phyloP scores from a whole-genome alignment of 2,888 invertebrate genomes.

The Leptura quadrifasciata region DNA sequence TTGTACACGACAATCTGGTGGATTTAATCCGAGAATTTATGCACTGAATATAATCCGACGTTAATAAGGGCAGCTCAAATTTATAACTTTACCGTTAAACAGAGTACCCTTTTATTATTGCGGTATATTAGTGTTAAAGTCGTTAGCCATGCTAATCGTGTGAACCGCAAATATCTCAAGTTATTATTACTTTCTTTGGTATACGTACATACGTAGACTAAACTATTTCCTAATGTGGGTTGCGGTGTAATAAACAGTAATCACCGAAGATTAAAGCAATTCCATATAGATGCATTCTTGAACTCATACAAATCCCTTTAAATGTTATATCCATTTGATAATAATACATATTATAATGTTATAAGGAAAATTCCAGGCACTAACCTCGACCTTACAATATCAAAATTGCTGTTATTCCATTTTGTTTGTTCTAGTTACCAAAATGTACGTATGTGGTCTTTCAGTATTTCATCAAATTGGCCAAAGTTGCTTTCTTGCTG shows the following conservation, averaged over 20 bases:
- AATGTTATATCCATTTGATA: too few species aligned
- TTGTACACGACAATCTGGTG: conserved; percentile 35
- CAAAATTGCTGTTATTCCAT: too few species aligned
- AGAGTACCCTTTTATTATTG: conserved; percentile 18
- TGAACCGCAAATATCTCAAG: conserved; percentile 7
- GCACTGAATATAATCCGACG: conserved; percentile 33
- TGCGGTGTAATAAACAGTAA: background rate
- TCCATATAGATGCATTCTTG: background rate
- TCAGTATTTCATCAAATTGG: too few species aligned
- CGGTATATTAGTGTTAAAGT: background rate
- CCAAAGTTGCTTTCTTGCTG: too few species aligned
- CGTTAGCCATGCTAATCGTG: conserved; percentile 4
- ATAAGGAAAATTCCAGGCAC: too few species aligned
- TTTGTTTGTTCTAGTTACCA: too few species aligned
- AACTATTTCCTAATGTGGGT: background rate
- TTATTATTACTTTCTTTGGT: background rate
- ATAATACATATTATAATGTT: too few species aligned
- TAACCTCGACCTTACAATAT: too few species aligned
- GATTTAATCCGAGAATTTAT: conserved; percentile 42
- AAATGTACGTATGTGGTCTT: too few species aligned
- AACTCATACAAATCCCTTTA: too few species aligned
- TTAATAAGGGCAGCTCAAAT: conserved; percentile 31
- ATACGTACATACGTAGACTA: background rate
- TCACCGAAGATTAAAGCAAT: background rate
- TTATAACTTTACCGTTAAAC: conserved; percentile 26